Conservation (phyloP, 2,888 invertebrate genomes). For the Melitaea athalia region DNA sequence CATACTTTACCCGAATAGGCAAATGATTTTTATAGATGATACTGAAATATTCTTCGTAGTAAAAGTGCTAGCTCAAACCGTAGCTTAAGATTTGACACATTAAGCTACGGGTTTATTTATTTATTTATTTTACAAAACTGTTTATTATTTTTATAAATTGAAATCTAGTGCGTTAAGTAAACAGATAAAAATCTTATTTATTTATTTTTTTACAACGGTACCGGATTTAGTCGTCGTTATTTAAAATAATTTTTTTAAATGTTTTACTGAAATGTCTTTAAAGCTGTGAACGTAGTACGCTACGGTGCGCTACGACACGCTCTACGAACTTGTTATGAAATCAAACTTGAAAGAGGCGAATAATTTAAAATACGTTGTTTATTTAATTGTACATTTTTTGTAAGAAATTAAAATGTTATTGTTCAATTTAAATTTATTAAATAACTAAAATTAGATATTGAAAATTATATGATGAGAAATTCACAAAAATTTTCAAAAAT, state of each 20-base stretch:
- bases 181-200: no score
- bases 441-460: background rate
- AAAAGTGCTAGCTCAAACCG: no score
- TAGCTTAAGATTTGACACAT: no score
- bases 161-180: no score
- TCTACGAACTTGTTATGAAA: conserved; percentile 23
- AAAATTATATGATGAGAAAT: background rate
- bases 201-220: no score
- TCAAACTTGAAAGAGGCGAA: background rate
- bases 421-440: background rate
- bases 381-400: background rate
- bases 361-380: background rate
- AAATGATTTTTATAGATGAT: no score
- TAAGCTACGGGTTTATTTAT: no score
- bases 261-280: background rate
- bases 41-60: no score
- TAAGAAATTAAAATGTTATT: background rate
- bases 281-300: conserved; percentile 20
- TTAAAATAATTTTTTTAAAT: background rate
- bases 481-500: background rate
- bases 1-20: no score
- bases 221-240: background rate
- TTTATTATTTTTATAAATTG: no score
- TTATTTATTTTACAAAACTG: no score
- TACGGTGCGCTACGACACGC: conserved; percentile 23